phyloP scores from a whole-genome alignment of 1,140 invertebrate species.

The Monomorium pharaonis region DNA sequence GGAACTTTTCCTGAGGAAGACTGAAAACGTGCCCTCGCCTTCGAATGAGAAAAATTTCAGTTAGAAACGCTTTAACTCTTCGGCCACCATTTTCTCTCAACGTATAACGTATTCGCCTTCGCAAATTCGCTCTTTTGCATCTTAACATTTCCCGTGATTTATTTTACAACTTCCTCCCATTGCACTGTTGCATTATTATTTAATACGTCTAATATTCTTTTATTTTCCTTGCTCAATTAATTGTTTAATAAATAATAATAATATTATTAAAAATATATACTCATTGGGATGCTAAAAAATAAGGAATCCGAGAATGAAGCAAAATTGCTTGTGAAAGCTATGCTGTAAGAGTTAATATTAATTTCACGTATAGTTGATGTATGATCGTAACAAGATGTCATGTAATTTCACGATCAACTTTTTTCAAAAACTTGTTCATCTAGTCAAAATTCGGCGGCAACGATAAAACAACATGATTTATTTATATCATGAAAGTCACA shows the following conservation, averaged over 20 bases:
- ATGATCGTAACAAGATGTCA: neutral
- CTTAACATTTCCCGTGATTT: conserved; percentile 30
- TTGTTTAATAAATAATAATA: neutral
- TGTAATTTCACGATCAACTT: neutral
- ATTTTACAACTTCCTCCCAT: neutral
- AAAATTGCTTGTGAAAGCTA: neutral
- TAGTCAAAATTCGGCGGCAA: neutral
- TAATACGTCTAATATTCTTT: neutral
- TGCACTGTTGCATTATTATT: neutral
- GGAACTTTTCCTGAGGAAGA: conserved; percentile 45
- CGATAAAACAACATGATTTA: conserved; percentile 1
- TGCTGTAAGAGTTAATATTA: neutral
- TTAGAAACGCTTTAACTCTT: conserved; percentile 48
- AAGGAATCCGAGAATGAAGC: neutral
- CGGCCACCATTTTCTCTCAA: conserved; percentile 17
- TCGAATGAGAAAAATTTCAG: conserved; percentile 62
- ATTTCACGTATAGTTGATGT: neutral
- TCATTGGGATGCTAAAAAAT: neutral
- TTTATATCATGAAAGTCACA: conserved; percentile 32
- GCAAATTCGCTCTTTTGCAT: conserved; percentile 40
- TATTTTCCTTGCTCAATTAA: neutral
- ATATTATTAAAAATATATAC: neutral
- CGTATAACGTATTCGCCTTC: conserved; percentile 55
- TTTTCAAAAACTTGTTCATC: neutral
- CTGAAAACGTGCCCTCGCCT: conserved; percentile 42